Percentiles rank a stretch among this genome's conserved stretches.
These are phyloP conservation scores for Carcina quercana DNA, from an alignment of 2,888 invertebrate species.

Conservation along the genomic window DNA sequence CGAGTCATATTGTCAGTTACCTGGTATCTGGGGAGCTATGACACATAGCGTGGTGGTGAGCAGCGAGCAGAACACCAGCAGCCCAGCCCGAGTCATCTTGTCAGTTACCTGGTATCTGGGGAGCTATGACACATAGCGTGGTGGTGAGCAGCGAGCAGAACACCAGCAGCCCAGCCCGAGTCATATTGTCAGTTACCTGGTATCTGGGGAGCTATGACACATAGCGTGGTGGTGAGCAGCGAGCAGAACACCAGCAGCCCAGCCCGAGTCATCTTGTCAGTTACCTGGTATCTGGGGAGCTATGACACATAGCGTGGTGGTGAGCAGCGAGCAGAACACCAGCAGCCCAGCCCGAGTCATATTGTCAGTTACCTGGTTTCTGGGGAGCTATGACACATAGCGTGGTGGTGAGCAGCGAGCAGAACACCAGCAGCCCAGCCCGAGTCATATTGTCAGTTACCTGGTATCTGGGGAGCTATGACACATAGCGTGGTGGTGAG, in stretches of 20 bases:
- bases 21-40: constrained; percentile 62
- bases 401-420: constrained; percentile 54
- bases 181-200: constrained; percentile 51
- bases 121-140: constrained; percentile 60
- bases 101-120: constrained; percentile 59
- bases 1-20: constrained; percentile 47
- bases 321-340: constrained; percentile 58
- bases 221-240: constrained; percentile 53
- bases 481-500: constrained; percentile 58
- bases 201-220: constrained; percentile 62
- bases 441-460: constrained; percentile 47
- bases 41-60: constrained; percentile 58
- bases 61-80: constrained; percentile 58
- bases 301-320: constrained; percentile 57
- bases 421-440: constrained; percentile 54
- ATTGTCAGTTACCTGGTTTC: constrained; percentile 56
- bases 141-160: constrained; percentile 59
- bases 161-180: constrained; percentile 51
- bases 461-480: constrained; percentile 62
- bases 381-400: constrained; percentile 63
- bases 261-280: constrained; percentile 58
- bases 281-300: constrained; percentile 62
- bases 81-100: constrained; percentile 56
- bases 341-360: constrained; percentile 58
- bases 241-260: constrained; percentile 58